Conservation (phyloP, 2,888 invertebrate genomes). For the Nemotelus pantherinus region DNA sequence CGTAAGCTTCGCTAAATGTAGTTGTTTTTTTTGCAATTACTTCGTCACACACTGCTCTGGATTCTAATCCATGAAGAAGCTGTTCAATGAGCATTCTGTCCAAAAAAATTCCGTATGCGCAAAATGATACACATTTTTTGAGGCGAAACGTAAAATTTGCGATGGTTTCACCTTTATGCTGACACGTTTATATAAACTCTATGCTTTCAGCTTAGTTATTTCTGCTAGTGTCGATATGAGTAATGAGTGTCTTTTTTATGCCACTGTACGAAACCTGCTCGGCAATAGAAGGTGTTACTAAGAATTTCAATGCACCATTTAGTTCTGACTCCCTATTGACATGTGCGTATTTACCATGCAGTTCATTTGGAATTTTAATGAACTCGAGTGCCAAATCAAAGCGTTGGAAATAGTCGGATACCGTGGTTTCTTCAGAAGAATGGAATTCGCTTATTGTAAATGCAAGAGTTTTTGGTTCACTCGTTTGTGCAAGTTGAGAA, state of each 20-base stretch:
- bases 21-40: constrained; percentile 25
- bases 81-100: constrained; percentile 42
- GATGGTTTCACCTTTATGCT: constrained; percentile 13
- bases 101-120: constrained; percentile 33
- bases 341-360: constrained; percentile 37
- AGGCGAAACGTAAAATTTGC: constrained; percentile 26
- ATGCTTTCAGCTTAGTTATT: constrained; percentile 22
- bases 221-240: constrained; percentile 3
- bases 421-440: too few species aligned
- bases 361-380: constrained; percentile 35
- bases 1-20: constrained; percentile 40
- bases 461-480: too few species aligned
- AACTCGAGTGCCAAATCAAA: constrained; percentile 47
- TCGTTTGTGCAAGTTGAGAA: too few species aligned
- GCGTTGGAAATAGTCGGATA: constrained; percentile 43
- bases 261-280: constrained; percentile 16
- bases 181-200: constrained; percentile 16
- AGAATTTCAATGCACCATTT: constrained; percentile 46
- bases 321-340: constrained; percentile 49
- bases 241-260: constrained; percentile 11
- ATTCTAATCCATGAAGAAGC: constrained; percentile 20
- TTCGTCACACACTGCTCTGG: constrained; percentile 28
- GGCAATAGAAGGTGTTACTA: constrained; percentile 25
- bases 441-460: too few species aligned
- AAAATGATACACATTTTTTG: constrained; percentile 28